phyloP scores from a whole-genome alignment of 2,113 vertebrate genomes.

The Microtus ochrogaster region DNA sequence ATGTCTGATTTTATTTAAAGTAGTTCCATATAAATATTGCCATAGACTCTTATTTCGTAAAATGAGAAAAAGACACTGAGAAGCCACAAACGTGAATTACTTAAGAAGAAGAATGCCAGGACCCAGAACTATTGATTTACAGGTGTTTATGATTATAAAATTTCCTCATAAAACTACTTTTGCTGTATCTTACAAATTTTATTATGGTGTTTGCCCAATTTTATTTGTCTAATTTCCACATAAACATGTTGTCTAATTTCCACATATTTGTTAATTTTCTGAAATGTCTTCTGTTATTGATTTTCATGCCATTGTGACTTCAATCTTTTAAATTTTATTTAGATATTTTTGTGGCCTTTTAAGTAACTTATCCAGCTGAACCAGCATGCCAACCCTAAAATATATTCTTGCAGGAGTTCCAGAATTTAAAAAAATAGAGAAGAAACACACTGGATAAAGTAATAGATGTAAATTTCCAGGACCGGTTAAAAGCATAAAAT shows the following conservation, averaged over 20 bases:
- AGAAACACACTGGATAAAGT: background rate
- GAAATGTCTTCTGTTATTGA: background rate
- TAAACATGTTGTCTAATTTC: background rate
- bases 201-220: background rate
- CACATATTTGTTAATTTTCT: background rate
- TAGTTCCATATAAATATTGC: background rate
- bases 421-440: background rate
- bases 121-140: background rate
- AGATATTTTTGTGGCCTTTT: background rate
- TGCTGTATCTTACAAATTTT: background rate
- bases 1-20: background rate
- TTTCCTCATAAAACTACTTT: background rate
- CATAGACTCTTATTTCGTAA: background rate
- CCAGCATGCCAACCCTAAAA: background rate
- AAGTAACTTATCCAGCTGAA: background rate
- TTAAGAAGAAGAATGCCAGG: background rate
- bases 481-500: slow-evolving; percentile 48
- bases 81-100: background rate
- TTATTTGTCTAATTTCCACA: background rate
- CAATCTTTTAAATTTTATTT: background rate
- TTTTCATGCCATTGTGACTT: background rate
- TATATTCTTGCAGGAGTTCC: background rate
- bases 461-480: slow-evolving; percentile 2
- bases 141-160: background rate
- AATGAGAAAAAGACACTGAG: background rate